phyloP scores from a whole-genome alignment of 2,113 vertebrate species.

The Microtus montanus region DNA sequence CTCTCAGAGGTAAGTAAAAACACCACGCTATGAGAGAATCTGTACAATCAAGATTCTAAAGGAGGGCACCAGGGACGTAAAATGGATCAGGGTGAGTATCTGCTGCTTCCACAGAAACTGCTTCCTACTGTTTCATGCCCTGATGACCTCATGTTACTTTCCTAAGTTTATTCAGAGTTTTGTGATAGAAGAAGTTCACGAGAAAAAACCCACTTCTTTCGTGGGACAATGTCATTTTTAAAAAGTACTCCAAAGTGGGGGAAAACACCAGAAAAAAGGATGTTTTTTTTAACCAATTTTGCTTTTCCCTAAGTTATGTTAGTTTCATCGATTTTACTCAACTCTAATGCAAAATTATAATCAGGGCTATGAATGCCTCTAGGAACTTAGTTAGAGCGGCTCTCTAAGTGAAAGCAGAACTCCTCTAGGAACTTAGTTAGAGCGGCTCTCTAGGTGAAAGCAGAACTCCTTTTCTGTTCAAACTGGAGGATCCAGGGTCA shows the following conservation, averaged over 20 bases:
- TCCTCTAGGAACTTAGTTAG: neutral
- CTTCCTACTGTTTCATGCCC: slow-evolving; percentile 30
- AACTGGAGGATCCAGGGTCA: slow-evolving; percentile 39
- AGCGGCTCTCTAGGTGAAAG: slow-evolving; percentile 23
- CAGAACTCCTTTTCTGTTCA: neutral
- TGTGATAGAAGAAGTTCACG: slow-evolving; percentile 48
- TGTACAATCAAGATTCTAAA: slow-evolving; percentile 1
- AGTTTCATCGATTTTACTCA: slow-evolving; percentile 4
- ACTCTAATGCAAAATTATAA: slow-evolving; percentile 46
- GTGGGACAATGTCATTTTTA: neutral
- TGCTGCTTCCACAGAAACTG: slow-evolving; percentile 13
- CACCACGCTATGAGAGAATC: neutral
- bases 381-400: neutral
- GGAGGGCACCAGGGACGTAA: neutral
- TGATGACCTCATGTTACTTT: slow-evolving; percentile 43
- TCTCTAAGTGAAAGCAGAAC: neutral
- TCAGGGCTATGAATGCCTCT: neutral
- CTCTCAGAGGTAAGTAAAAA: neutral
- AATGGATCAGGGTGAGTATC: slow-evolving; percentile 45
- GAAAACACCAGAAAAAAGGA: slow-evolving; percentile 17
- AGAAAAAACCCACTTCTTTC: neutral
- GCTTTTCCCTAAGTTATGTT: slow-evolving; percentile 37
- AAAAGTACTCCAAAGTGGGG: slow-evolving; percentile 37
- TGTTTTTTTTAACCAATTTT: neutral
- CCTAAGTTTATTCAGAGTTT: slow-evolving; percentile 36